These are phyloP conservation scores for Halocynthia roretzi DNA, from an alignment of 23 tunicate species.

Conservation along the genomic window DNA sequence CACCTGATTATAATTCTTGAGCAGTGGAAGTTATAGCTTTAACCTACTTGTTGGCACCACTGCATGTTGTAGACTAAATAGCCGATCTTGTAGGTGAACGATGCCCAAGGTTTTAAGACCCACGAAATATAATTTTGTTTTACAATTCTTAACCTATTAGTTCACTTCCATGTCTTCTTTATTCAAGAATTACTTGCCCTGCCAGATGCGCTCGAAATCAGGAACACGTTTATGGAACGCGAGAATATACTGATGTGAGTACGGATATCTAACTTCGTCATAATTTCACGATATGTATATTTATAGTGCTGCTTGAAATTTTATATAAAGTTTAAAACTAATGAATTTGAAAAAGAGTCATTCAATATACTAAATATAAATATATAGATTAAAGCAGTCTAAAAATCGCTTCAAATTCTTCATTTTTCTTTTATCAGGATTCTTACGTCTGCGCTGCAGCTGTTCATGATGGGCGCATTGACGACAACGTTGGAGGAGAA, in stretches of 20 bases:
- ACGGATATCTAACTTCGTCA: too few species aligned
- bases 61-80: neutral
- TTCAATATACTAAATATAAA: neutral
- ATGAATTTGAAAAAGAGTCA: neutral
- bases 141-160: too few species aligned
- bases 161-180: neutral
- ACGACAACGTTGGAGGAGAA: slow-evolving; percentile 67
- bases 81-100: neutral
- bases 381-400: neutral
- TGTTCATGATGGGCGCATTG: slow-evolving; percentile 78
- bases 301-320: neutral
- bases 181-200: slow-evolving; percentile 46
- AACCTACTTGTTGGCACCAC: neutral
- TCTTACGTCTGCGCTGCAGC: slow-evolving; percentile 90
- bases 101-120: neutral
- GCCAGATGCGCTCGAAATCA: slow-evolving; percentile 43
- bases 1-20: too few species aligned
- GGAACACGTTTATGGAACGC: slow-evolving; percentile 65
- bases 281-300: neutral
- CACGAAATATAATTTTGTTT: neutral
- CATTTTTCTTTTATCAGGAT: slow-evolving; percentile 30
- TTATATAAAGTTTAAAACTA: neutral
- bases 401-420: neutral
- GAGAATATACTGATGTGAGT: slow-evolving; percentile 70
- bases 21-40: too few species aligned